Evolutionary conservation across 2,888 invertebrate genomes (phyloP), one percentile per base, ranked within the genome.

Genomic region (Drosophila koepferae): DNA sequence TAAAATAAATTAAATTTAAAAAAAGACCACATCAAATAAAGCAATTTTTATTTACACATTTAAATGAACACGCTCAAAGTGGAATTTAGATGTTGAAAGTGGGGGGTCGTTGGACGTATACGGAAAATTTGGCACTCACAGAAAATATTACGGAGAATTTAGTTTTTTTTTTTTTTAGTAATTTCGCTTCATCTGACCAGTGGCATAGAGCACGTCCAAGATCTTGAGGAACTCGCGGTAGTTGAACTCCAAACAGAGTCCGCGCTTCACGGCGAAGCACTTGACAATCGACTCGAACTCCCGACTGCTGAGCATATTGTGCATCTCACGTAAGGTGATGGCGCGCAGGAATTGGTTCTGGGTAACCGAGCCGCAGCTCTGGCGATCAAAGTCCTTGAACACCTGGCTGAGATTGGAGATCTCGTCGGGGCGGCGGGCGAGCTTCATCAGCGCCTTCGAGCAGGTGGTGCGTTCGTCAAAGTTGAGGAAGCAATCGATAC

Each of bases 271-370:
- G 51, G 95, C 95, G 92, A 97, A 97, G 92, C 96, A 96, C 93
- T 96, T 96, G 93, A 95, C 95, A 68, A 97, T 85, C n/a, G 95
- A 93, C 66, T 96, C 95, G 23, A 96, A 94, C 92, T 97, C 96
- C 38, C 94, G 94, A 69, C 94, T 94, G 56, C 95, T 96, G 62
- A 97, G 93, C 83, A 95, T 92, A 86, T 94, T 92, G 81, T 95
- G 94, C 94, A 96, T 94, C 40, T 94, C 94, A 71, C 96, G 94
- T 41, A 94, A 91, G 34, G 95, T 94, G 48, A 97, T 93, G 56
- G 95, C 95, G 82, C 96, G 95, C 81, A 95, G 93, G 91, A 96
- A 95, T 76, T 95, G 94, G 84, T 94, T 94, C 79, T 94, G 94
- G 18, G 95, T 94, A 36, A 97, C 94, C 4, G 95, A 95, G 70